A percentile compares a stretch with the other conserved stretches of the same genome.
Evolutionary conservation across 2,113 vertebrate species (phyloP).

Genomic region (Edolisoma coerulescens): DNA sequence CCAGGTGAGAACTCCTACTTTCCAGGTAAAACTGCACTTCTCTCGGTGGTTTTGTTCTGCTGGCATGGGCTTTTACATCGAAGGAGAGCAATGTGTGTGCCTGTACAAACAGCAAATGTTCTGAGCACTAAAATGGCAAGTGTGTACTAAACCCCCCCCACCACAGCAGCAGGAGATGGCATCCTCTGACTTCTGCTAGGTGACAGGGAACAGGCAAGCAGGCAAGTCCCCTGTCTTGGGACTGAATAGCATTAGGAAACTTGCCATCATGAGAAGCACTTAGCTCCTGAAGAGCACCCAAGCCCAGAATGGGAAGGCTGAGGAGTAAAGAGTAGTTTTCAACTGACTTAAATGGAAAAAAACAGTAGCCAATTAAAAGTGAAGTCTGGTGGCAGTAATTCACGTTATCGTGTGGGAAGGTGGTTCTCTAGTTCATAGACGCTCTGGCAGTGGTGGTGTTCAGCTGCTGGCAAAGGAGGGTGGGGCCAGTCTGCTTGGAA

Average conservation of each 20-base stretch:
- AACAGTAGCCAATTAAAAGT: slow-evolving; percentile 5
- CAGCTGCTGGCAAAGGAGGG: neutral
- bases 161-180: slow-evolving; percentile 39
- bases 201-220: neutral
- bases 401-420: neutral
- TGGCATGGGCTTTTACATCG: slow-evolving; percentile 20
- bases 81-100: neutral
- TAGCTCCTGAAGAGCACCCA: slow-evolving; percentile 23
- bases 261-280: slow-evolving; percentile 27
- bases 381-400: slow-evolving; percentile 50
- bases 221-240: neutral
- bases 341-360: neutral
- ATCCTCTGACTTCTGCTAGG: neutral
- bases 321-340: slow-evolving; percentile 17
- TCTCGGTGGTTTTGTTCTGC: neutral
- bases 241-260: slow-evolving; percentile 48
- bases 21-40: slow-evolving; percentile 73
- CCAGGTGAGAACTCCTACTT: slow-evolving; percentile 86
- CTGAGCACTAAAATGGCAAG: slow-evolving; percentile 16
- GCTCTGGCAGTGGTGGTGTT: neutral
- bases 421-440: neutral
- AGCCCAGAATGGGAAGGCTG: slow-evolving; percentile 25
- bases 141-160: neutral
- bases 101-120: slow-evolving; percentile 5
- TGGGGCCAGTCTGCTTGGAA: neutral